Evolutionary conservation across 92 coral and sea anemone genomes (phyloP).

Genomic region (Paramuricea clavata): DNA sequence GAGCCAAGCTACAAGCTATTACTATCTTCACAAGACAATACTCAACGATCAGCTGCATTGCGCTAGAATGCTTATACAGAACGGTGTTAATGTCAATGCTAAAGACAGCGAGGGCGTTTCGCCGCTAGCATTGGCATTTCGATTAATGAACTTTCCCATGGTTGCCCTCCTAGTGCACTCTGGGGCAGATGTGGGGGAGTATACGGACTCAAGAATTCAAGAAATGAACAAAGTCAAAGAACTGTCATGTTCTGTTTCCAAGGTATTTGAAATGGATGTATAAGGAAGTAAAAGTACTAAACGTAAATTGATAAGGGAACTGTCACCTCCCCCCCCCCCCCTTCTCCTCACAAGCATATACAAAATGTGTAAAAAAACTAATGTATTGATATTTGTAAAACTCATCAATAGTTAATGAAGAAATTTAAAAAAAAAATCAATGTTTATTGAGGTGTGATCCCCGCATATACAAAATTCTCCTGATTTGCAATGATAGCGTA

Average conservation of each 20-base stretch:
- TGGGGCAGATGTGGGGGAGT: slow-evolving; percentile 29
- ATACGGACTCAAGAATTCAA: background rate
- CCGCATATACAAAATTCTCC: too few species aligned
- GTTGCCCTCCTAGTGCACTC: slow-evolving; percentile 34
- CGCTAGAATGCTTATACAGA: slow-evolving; percentile 17
- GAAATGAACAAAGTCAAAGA: slow-evolving; percentile 35
- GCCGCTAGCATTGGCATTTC: slow-evolving; percentile 35
- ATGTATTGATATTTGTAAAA: too few species aligned
- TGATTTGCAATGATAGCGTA: too few species aligned
- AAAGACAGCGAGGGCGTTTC: slow-evolving; percentile 31
- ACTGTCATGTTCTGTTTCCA: slow-evolving; percentile 37
- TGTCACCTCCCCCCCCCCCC: too few species aligned
- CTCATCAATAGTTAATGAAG: too few species aligned
- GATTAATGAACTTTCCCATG: slow-evolving; percentile 34
- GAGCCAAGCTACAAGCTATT: background rate
- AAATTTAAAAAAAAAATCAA: too few species aligned
- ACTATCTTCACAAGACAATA: slow-evolving; percentile 43
- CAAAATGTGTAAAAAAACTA: too few species aligned
- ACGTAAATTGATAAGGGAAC: background rate
- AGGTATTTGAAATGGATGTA: slow-evolving; percentile 47
- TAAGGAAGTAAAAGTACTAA: background rate
- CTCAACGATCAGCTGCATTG: slow-evolving; percentile 21
- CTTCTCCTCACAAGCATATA: too few species aligned
- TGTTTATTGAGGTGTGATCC: too few species aligned
- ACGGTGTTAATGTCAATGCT: slow-evolving; percentile 30